Percentiles rank a stretch among this genome's conserved stretches.
phyloP scores from a whole-genome alignment of 1,140 invertebrate species.

The Octopus sinensis region DNA sequence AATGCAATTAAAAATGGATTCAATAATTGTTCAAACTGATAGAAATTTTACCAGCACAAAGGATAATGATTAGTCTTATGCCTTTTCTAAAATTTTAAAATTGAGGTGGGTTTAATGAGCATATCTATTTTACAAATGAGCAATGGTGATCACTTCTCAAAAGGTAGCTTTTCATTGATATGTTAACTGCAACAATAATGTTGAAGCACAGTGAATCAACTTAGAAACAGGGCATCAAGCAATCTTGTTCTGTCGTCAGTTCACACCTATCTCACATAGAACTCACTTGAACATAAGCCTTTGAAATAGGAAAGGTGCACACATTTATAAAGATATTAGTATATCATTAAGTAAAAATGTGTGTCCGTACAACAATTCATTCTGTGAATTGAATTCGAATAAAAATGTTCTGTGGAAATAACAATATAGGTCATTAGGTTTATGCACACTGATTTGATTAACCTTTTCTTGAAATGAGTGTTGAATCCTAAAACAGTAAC shows the following conservation, averaged over 20 bases:
- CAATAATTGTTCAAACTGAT: neutral
- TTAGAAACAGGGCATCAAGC: neutral
- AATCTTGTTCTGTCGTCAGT: neutral
- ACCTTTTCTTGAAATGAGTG: neutral
- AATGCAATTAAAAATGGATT: slow-evolving; percentile 2
- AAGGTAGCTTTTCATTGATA: neutral
- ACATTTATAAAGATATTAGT: slow-evolving; percentile 23
- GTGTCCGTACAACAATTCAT: slow-evolving; percentile 16
- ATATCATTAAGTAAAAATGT: slow-evolving; percentile 17
- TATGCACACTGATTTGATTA: neutral
- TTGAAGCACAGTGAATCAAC: neutral
- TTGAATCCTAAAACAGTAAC: neutral
- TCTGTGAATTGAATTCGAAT: slow-evolving; percentile 1
- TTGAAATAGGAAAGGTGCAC: slow-evolving; percentile 19
- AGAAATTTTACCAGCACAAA: neutral
- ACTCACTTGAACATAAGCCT: slow-evolving; percentile 9
- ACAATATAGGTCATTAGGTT: neutral
- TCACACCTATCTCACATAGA: slow-evolving; percentile 6
- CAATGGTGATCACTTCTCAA: neutral
- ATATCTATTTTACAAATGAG: slow-evolving; percentile 6
- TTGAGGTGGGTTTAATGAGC: slow-evolving; percentile 9
- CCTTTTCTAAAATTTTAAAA: neutral
- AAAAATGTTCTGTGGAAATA: neutral
- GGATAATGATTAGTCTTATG: neutral
- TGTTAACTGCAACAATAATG: slow-evolving; percentile 8